Base-by-base conservation (phyloP, 92 coral and sea anemone species). In the Bergia sp. region DNA sequence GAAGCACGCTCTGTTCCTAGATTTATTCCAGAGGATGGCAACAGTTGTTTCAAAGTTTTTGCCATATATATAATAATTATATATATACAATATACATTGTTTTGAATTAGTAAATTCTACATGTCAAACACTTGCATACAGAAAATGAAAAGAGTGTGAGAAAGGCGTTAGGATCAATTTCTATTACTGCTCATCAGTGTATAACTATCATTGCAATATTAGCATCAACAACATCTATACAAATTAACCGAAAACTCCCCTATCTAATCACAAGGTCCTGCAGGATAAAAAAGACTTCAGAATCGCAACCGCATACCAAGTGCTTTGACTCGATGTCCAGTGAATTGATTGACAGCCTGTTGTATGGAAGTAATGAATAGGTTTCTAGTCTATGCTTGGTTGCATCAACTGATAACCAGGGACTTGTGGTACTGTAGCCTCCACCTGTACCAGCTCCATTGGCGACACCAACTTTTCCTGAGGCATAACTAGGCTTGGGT, bases 321-420 rank as follows among this genome's bases (percentile, higher is more conserved):
- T 97, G 96, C 77, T 85, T 92, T 13, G 98, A 93, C 43, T 93
- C 93, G 73, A 97, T 93, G 80, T 97, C 99, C 92, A 97, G 85
- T 16, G 98, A 96, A 87, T 97, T 97, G 84, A 97, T 91, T 41
- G 98, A 92, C 90, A 96, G 92, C 83, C 99, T 94, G 89, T 97
- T 97, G 58, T 94, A 93, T 0, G 99, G 95, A 45, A 97, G 95
- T 58, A 97, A 47, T 4, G 99, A 97, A 86, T 82, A 97, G 49
- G 99, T 97, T 85, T 97, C 99, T 90, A 97, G 93, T 85, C 94
- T 94, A 66, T 97, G 98, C 89, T 97, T 97, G 45, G 97, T 97
- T 15, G 98, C 98, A 38, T 97, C 99, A n/a, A 96, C 98, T 37
- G 99, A 94, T 55, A 97, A 86, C 99, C 99, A 97, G 18, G 99